Evolutionary conservation across 2,797 vertebrate genomes (phyloP).

Genomic region (Pelobates cultripes): DNA sequence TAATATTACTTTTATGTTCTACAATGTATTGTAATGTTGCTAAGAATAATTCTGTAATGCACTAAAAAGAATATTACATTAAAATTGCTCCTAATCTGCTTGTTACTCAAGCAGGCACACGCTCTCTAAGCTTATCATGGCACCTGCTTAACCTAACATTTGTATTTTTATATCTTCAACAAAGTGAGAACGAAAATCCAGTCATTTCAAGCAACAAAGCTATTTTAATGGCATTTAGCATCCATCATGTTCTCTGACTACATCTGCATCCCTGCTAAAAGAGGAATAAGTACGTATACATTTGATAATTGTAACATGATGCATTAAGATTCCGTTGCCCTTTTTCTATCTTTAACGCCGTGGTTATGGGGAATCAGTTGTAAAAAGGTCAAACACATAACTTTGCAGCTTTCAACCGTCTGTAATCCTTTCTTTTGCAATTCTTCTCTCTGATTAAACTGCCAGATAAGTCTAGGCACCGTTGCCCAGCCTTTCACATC

Average conservation of each 20-base stretch:
- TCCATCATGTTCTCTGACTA: constrained; percentile 52
- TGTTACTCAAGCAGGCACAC: neutral
- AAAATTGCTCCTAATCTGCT: neutral
- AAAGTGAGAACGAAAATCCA: constrained; percentile 33
- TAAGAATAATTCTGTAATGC: too few relatives aligned
- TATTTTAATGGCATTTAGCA: constrained; percentile 51
- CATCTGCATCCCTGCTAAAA: constrained; percentile 52
- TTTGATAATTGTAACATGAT: constrained; percentile 58
- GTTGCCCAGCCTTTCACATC: constrained; percentile 66
- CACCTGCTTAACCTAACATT: neutral
- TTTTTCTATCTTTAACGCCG: neutral
- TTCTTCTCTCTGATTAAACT: constrained; percentile 69
- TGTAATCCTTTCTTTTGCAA: constrained; percentile 69
- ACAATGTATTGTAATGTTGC: too few relatives aligned
- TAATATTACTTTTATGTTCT: too few relatives aligned
- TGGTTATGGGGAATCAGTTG: constrained; percentile 54
- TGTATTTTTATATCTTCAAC: constrained; percentile 48
- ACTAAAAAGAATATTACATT: too few relatives aligned
- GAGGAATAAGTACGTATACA: constrained; percentile 56
- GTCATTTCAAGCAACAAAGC: constrained; percentile 34
- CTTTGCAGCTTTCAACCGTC: constrained; percentile 65
- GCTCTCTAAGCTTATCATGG: constrained; percentile 10
- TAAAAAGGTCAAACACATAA: constrained; percentile 69
- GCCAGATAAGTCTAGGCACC: constrained; percentile 65
- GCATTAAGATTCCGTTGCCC: constrained; percentile 59